A percentile compares a stretch with the other conserved stretches of the same genome.
These are phyloP conservation scores for Styela clava DNA, from an alignment of 23 tunicate genomes.

Conservation along the genomic window DNA sequence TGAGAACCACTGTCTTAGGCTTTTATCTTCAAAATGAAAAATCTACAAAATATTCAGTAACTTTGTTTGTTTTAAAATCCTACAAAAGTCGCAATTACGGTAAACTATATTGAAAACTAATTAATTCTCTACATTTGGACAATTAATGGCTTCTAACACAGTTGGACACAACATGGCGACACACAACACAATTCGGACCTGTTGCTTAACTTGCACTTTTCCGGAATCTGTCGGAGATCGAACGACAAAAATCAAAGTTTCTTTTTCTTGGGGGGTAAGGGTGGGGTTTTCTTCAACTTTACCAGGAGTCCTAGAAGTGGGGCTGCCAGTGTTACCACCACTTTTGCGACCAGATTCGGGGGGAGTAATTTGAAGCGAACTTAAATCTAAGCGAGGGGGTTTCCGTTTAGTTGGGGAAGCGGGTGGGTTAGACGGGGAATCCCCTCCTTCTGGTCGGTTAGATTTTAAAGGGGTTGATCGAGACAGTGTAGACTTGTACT, in stretches of 20 bases:
- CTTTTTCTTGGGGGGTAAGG: slow-evolving; percentile 30
- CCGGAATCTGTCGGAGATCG: slow-evolving; percentile 60
- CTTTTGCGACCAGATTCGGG: neutral
- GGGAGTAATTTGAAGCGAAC: slow-evolving; percentile 11
- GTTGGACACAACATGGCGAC: neutral
- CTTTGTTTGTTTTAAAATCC: too few species aligned
- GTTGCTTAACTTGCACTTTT: slow-evolving; percentile 16
- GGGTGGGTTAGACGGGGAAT: slow-evolving; percentile 2
- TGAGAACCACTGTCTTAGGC: neutral
- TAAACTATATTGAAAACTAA: neutral
- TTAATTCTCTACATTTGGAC: neutral
- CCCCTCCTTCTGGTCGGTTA: neutral
- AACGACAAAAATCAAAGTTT: slow-evolving; percentile 56
- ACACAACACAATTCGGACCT: slow-evolving; percentile 13
- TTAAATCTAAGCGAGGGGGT: slow-evolving; percentile 31
- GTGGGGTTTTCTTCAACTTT: slow-evolving; percentile 20
- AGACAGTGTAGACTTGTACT: neutral
- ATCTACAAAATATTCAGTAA: too few species aligned
- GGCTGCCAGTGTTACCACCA: neutral
- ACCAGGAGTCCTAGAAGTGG: slow-evolving; percentile 26
- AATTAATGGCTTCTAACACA: neutral
- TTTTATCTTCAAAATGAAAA: neutral
- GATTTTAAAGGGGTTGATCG: slow-evolving; percentile 20
- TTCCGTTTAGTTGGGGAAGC: slow-evolving; percentile 32
- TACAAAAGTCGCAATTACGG: neutral